Base-by-base conservation (phyloP, 2,113 vertebrate species). In the Scytalopus superciliaris region DNA sequence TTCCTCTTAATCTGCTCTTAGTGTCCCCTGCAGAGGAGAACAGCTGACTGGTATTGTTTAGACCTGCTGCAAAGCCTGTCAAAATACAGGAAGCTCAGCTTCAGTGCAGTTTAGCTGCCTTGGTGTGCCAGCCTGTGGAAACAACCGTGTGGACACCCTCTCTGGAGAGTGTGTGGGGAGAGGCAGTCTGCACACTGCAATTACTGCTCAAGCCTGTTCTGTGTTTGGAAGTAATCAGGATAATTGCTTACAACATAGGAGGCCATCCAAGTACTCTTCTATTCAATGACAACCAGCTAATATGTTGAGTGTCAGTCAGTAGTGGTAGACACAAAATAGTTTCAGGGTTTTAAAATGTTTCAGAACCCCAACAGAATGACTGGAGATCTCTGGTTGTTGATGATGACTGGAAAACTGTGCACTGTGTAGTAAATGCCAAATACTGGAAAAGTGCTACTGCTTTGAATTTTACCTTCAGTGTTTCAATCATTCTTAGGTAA, bases 161-260 rank as follows among this genome's bases (percentile, higher is more conserved):
- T 55, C 27, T 37, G 50, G 60, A 69, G 45, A 53, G 25, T 2
- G 7, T 0, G 1, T 78, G 42, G 23, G 56, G n/a, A 62, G 59
- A 13, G 3, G 2, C 35, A 45, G 15, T 55, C 39, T n/a, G 24
- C 37, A 25, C 0, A 0, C 59, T 39, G n/a, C 45, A 60, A 0
- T 89, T 87, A 45, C 30, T 63, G 5, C 82, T 72, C 35, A 33
- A 59, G 44, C 70, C 52, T 53, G 5, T n/a, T 67, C 50, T 59
- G 30, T 39, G 5, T 79, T 85, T 33, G 9, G 35, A 73, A 79
- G 40, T 40, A 39, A 42, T 33, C 63, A 60, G 44, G 23, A 10
- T 79, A 76, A 73, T 40, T 78, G 35, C 45, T 67, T 59, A 5
- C 37, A 70, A 64, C 40, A 12, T 5, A 40, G 30, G 39, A 82